Conservation (phyloP, 1,140 invertebrate genomes). For the Saccostrea cuccullata region DNA sequence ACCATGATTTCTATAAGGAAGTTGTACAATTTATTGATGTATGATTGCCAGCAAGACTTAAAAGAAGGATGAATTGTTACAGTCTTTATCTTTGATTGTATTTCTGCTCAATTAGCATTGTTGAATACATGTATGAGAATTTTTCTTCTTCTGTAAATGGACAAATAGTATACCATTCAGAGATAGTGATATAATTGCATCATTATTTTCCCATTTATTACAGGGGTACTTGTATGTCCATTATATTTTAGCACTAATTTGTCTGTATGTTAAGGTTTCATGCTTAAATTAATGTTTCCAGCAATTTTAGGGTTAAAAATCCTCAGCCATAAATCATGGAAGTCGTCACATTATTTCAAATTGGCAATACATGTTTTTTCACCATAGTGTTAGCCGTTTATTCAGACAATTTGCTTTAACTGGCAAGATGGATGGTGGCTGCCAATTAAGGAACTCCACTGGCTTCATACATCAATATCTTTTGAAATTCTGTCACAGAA, state of each 20-base stretch:
- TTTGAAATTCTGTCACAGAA: slow-evolving; percentile 23
- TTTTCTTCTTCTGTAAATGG: too few species aligned
- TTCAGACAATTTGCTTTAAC: slow-evolving; percentile 23
- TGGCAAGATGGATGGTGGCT: background rate
- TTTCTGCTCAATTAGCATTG: too few species aligned
- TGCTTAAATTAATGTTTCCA: background rate
- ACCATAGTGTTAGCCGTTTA: background rate
- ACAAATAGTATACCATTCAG: too few species aligned
- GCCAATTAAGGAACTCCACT: background rate
- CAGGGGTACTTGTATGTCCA: background rate
- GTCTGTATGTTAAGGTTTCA: background rate
- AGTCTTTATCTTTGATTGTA: too few species aligned
- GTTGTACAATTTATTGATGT: too few species aligned
- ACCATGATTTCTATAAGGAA: too few species aligned
- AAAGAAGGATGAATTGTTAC: too few species aligned
- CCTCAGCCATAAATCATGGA: background rate
- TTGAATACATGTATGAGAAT: too few species aligned
- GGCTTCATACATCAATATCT: slow-evolving; percentile 11
- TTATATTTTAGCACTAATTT: too few species aligned
- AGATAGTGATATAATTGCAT: background rate
- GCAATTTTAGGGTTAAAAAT: background rate
- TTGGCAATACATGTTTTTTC: background rate
- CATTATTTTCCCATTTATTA: background rate
- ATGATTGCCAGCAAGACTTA: too few species aligned
- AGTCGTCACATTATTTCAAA: background rate